Base-by-base conservation (phyloP, 2,797 vertebrate genomes). In the Chelidonichthys spinosus region DNA sequence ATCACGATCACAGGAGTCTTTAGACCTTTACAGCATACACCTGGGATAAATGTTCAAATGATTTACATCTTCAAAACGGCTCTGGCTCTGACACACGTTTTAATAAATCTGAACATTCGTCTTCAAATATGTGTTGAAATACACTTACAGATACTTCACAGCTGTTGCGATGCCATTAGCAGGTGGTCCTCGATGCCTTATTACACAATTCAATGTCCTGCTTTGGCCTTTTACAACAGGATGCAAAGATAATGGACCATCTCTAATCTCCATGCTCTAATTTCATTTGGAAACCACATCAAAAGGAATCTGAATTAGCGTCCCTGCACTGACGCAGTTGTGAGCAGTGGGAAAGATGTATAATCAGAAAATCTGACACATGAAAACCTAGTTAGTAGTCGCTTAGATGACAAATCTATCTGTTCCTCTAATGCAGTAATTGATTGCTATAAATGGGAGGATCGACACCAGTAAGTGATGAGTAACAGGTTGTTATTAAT, bases 401-500 rank as follows among this genome's bases (percentile, higher is more conserved):
- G 54, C 36, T 66, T 53, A 33, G 10, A 69, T 49, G 39, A 77
- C 17, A 69, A 50, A 63, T 15, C 11, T 54, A 47, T 59, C 47
- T 61, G 18, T 17, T 60, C 25, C 9, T 50, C 25, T 36, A 2
- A 13, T 37, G 46, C 3, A 11, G 4, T 11, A 59, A 52, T 6
- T 39, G 8, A 36, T 50, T 50, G 8, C 36, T 73, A 47, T 56
- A 62, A 81, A 76, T 74, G 25, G 11, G 25, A 47, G 11, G 35
- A 14, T 63, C 1, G 6, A 15, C 43, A 46, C 18, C 50, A 66
- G 74, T 72, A 72, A 79, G 36, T 69, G n/a, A 6, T 63, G 59
- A 69, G 59, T 11, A 73, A 81, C 11, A 43, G 25, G n/a, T 36
- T 64, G 42, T 61, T 40, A 61, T 55, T 62, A 59, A 81, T 69